Evolutionary conservation across 30 jellyfish, hydroid and myxozoan genomes (phyloP).

Genomic region (Kudoa iwatai): DNA sequence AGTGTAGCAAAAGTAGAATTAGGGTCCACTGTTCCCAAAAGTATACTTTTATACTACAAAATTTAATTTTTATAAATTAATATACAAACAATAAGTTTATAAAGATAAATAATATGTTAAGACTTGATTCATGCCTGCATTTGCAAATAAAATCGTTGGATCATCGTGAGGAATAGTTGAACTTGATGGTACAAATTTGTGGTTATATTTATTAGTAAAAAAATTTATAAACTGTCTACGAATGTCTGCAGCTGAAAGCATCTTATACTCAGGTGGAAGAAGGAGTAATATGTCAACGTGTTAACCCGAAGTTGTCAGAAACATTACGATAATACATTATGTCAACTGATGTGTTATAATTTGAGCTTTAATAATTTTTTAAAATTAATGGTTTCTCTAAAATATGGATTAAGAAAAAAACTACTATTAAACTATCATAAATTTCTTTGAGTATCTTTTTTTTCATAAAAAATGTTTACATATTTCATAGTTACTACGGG

Average conservation of each 20-base stretch:
- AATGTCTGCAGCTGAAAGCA: slow-evolving; percentile 11
- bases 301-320: too few relatives aligned
- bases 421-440: too few relatives aligned
- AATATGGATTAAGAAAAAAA: too few relatives aligned
- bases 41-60: slow-evolving; percentile 26
- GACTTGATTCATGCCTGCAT: slow-evolving; percentile 98
- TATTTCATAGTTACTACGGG: too few relatives aligned
- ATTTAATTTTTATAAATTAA: background rate
- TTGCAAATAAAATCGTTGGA: slow-evolving; percentile 77
- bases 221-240: slow-evolving; percentile 36
- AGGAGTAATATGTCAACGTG: too few relatives aligned
- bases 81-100: background rate
- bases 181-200: slow-evolving; percentile 46
- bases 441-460: too few relatives aligned
- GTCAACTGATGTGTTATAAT: too few relatives aligned
- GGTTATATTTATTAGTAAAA: slow-evolving; percentile 23
- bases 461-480: too few relatives aligned
- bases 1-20: slow-evolving; percentile 45
- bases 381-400: too few relatives aligned
- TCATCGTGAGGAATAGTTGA: slow-evolving; percentile 90
- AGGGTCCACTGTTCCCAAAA: slow-evolving; percentile 82
- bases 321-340: too few relatives aligned
- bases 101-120: background rate
- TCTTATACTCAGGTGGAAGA: too few relatives aligned
- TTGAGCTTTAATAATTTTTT: too few relatives aligned